Percentiles rank a stretch among this genome's conserved stretches.
Evolutionary conservation across 2,797 vertebrate species (phyloP).

Genomic region (Streptopelia turtur): DNA sequence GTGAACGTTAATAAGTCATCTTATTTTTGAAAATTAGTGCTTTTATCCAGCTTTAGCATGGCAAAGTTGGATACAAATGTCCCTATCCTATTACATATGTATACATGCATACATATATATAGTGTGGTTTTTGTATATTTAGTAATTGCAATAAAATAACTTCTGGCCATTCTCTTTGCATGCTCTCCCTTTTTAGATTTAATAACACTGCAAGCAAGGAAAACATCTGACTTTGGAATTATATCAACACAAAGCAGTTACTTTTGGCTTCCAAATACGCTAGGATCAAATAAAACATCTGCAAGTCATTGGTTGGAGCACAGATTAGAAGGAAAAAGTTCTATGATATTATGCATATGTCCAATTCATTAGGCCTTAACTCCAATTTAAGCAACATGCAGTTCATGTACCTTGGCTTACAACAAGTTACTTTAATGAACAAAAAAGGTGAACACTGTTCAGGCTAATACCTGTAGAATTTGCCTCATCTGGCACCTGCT

Average conservation of each 20-base stretch:
- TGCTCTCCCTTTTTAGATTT: conserved; percentile 5
- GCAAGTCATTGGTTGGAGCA: conserved; percentile 53
- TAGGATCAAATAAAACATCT: conserved; percentile 63
- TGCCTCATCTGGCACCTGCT: conserved; percentile 21
- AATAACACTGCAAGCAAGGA: conserved; percentile 20
- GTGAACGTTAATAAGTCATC: not conserved
- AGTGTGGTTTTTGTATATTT: not conserved
- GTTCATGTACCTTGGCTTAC: not conserved
- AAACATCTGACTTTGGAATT: conserved; percentile 64
- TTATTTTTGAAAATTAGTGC: not conserved
- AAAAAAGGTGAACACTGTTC: conserved; percentile 54
- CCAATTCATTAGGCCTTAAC: conserved; percentile 40
- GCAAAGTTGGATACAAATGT: not conserved
- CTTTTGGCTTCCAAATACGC: conserved; percentile 53
- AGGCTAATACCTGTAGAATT: conserved; percentile 32
- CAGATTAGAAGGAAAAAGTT: conserved; percentile 44
- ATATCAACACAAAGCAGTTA: conserved; percentile 42
- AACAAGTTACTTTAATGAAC: conserved; percentile 24
- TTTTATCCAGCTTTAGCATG: not conserved
- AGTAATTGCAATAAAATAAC: not conserved
- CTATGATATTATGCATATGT: conserved; percentile 30
- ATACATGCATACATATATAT: not conserved
- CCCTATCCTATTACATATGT: not conserved
- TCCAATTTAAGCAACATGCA: conserved; percentile 46
- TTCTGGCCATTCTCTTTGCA: conserved; percentile 4